Conservation (phyloP, 2,888 invertebrate species). For the Tetranychus piercei region DNA sequence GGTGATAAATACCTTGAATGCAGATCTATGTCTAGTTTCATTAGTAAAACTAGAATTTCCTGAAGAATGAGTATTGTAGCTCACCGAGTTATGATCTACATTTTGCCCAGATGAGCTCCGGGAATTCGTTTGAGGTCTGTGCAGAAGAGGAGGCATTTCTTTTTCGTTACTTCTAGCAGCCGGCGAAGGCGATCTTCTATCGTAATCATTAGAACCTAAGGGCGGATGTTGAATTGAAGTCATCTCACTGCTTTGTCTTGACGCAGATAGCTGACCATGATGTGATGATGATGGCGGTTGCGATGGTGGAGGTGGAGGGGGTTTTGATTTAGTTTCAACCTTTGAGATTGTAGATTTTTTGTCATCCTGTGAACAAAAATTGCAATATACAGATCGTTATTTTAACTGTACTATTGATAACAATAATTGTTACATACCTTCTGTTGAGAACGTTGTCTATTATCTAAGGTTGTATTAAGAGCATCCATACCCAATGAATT, state of each 20-base stretch:
- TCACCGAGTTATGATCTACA: not conserved
- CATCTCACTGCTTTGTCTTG: not conserved
- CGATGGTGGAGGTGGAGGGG: constrained; percentile 1
- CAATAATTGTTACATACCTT: not conserved
- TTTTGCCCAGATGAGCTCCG: not conserved
- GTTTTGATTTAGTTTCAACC: not conserved
- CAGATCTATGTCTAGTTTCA: not conserved
- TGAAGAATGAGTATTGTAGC: not conserved
- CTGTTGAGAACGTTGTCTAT: not conserved
- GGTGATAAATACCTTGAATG: not conserved
- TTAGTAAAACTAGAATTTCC: not conserved
- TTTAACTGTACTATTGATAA: not conserved
- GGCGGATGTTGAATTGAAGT: not conserved
- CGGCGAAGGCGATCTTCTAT: not conserved
- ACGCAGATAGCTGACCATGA: not conserved
- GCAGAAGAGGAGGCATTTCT: not conserved
- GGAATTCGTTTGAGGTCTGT: not conserved
- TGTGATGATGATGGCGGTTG: not conserved
- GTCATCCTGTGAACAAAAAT: not conserved
- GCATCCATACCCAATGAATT: not conserved
- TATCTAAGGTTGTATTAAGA: not conserved
- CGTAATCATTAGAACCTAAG: not conserved
- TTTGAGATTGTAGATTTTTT: not conserved
- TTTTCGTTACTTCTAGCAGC: not conserved
- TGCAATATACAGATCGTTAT: not conserved